Conservation (phyloP, 2,888 invertebrate species). For the Lacanobia oleracea region DNA sequence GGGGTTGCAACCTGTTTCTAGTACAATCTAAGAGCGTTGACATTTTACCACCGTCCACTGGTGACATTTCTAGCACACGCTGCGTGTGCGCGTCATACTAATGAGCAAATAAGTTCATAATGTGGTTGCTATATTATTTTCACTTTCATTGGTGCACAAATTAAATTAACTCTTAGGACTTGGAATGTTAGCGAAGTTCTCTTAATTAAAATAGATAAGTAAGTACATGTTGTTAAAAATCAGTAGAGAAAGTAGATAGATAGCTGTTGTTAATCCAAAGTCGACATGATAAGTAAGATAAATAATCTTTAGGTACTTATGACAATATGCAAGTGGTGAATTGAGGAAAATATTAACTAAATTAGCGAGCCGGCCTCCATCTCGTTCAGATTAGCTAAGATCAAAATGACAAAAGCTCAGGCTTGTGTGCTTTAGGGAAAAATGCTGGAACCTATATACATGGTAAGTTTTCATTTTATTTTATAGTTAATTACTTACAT, state of each 20-base stretch:
- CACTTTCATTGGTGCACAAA: constrained; percentile 8
- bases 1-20: constrained; percentile 52
- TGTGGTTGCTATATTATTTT: constrained; percentile 13
- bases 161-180: neutral
- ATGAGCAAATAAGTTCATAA: constrained; percentile 21
- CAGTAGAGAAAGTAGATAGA: neutral
- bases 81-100: constrained; percentile 15
- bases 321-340: constrained; percentile 14
- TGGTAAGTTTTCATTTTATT: neutral
- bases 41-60: constrained; percentile 16
- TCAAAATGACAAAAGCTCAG: neutral
- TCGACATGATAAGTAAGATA: constrained; percentile 7
- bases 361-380: neutral
- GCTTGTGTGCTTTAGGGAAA: neutral
- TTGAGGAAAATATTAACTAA: constrained; percentile 13
- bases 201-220: neutral
- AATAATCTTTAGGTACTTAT: neutral
- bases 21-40: constrained; percentile 33
- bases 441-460: neutral
- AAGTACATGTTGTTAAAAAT: neutral
- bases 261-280: neutral
- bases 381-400: neutral
- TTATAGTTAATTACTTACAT: neutral
- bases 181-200: neutral
- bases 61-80: constrained; percentile 18